Conservation (phyloP, 1,140 invertebrate genomes). For the Drosophila sturtevanti region DNA sequence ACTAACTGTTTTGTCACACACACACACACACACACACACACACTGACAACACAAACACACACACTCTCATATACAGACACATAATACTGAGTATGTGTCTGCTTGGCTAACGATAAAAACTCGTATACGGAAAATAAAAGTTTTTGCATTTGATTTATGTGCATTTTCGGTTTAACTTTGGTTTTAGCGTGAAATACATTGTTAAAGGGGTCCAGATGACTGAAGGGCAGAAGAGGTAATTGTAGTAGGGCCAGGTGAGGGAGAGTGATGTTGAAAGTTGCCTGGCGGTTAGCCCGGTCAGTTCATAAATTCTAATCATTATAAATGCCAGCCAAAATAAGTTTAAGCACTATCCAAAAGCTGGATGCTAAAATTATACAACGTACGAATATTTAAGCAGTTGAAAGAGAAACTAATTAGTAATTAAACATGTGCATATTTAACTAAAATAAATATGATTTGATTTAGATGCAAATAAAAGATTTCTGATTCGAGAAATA, state of each 20-base stretch:
- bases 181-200: constrained; percentile 66
- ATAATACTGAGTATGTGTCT: constrained; percentile 35
- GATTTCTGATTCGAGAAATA: too few species aligned
- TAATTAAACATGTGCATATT: background rate
- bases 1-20: constrained; percentile 53
- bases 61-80: constrained; percentile 6
- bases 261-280: constrained; percentile 1
- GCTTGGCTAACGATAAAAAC: constrained; percentile 62
- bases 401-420: background rate
- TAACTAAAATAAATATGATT: too few species aligned
- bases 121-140: constrained; percentile 68
- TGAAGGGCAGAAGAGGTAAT: background rate
- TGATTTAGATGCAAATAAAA: too few species aligned
- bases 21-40: constrained; percentile 12
- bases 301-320: constrained; percentile 70
- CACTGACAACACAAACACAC: background rate
- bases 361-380: constrained; percentile 22
- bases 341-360: constrained; percentile 6
- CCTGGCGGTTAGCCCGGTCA: constrained; percentile 23
- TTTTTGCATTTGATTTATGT: constrained; percentile 74
- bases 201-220: constrained; percentile 38
- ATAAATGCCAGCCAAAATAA: constrained; percentile 57
- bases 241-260: background rate
- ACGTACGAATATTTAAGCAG: background rate
- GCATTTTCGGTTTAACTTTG: constrained; percentile 72